phyloP scores from a whole-genome alignment of 2,797 vertebrate species.

The Euphonia xanthogaster region DNA sequence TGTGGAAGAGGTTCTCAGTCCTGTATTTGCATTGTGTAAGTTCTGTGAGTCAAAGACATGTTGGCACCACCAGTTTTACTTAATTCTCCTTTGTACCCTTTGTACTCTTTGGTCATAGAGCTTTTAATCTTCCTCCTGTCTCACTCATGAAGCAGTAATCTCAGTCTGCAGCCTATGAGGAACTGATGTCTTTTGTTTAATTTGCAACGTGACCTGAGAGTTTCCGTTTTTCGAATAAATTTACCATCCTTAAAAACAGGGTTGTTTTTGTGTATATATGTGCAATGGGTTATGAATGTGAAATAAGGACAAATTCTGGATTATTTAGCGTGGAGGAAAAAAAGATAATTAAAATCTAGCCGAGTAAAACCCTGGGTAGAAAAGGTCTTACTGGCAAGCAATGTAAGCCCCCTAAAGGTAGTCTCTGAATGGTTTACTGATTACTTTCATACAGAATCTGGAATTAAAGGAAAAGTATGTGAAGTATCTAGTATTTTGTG shows the following conservation, averaged over 20 bases:
- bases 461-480: background rate
- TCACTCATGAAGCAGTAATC: background rate
- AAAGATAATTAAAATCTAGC: background rate
- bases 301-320: background rate
- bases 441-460: background rate
- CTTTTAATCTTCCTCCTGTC: background rate
- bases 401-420: background rate
- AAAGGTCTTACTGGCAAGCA: background rate
- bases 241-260: background rate
- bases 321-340: background rate
- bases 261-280: background rate
- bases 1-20: background rate
- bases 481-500: background rate
- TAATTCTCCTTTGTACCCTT: background rate
- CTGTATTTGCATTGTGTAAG: background rate
- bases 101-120: background rate
- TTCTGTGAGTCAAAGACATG: background rate
- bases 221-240: background rate
- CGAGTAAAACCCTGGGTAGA: background rate
- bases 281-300: background rate
- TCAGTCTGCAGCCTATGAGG: background rate
- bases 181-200: background rate
- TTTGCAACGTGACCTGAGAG: background rate
- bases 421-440: background rate
- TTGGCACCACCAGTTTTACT: background rate